Evolutionary conservation across 2,888 invertebrate genomes (phyloP).

Genomic region (Stomorhina lunata): DNA sequence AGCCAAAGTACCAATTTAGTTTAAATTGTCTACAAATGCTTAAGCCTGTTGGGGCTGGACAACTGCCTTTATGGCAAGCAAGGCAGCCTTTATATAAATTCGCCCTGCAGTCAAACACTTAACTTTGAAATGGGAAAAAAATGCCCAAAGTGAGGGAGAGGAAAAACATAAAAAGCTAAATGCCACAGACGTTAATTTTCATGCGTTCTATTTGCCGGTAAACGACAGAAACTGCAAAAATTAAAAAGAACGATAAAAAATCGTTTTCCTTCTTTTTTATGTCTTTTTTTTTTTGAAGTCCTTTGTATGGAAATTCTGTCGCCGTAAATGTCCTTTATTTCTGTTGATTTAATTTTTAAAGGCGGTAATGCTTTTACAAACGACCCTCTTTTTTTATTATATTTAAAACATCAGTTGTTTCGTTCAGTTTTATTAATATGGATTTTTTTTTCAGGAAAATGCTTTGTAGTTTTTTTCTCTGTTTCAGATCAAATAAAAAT

Average conservation of each 20-base stretch:
- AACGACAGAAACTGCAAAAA: constrained; percentile 13
- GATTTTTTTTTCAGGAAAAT: not conserved
- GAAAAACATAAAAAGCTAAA: constrained; percentile 5
- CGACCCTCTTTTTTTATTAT: constrained; percentile 11
- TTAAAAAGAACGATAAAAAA: constrained; percentile 45
- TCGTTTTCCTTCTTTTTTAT: constrained; percentile 53
- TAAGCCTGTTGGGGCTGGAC: constrained; percentile 58
- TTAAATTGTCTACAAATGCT: constrained; percentile 63
- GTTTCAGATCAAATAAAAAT: no score
- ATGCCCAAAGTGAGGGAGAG: not conserved
- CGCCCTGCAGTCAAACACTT: constrained; percentile 60
- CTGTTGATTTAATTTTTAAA: constrained; percentile 77
- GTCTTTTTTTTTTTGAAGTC: constrained; percentile 20
- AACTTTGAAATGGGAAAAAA: constrained; percentile 43
- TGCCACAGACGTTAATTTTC: constrained; percentile 57
- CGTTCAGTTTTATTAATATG: constrained; percentile 4
- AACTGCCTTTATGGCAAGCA: constrained; percentile 59
- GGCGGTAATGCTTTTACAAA: constrained; percentile 67
- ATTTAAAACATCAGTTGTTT: not conserved
- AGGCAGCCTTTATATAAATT: constrained; percentile 51
- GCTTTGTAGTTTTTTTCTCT: constrained; percentile 19
- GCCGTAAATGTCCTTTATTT: constrained; percentile 66
- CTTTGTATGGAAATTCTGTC: constrained; percentile 48
- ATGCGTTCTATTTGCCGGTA: constrained; percentile 50
- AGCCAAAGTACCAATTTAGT: constrained; percentile 62